phyloP scores from a whole-genome alignment of 2,113 vertebrate species.

The Phalacrocorax aristotelis region DNA sequence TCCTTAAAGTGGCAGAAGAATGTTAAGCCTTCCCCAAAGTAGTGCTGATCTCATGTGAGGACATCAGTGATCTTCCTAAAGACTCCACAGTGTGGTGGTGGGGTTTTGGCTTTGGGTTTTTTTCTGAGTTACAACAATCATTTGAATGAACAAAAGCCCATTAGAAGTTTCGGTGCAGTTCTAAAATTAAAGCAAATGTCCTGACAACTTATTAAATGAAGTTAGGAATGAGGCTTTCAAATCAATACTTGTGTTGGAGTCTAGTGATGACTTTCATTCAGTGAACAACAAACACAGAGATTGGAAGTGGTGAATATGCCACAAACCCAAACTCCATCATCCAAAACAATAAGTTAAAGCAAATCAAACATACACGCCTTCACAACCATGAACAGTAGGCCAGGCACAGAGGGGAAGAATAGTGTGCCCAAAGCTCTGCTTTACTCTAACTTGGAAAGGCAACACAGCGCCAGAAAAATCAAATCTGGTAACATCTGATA shows the following conservation, averaged over 20 bases:
- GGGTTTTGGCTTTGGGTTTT: not conserved
- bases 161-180: not conserved
- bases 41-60: conserved; percentile 15
- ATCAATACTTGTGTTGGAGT: not conserved
- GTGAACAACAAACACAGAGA: not conserved
- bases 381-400: not conserved
- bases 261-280: not conserved
- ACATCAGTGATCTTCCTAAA: conserved; percentile 30
- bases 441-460: not conserved
- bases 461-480: not conserved
- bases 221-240: not conserved
- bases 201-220: not conserved
- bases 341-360: not conserved
- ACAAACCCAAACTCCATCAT: not conserved
- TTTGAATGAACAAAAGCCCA: not conserved
- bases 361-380: not conserved
- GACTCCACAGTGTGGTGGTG: conserved; percentile 3
- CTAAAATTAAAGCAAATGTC: not conserved
- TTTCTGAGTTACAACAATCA: not conserved
- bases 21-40: conserved; percentile 29
- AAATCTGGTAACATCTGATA: not conserved
- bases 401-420: not conserved
- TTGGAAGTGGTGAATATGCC: not conserved
- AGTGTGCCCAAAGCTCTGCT: not conserved
- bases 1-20: conserved; percentile 45